These are phyloP conservation scores for Tigriopus japonicus DNA, from an alignment of 1,140 invertebrate species.

Conservation along the genomic window DNA sequence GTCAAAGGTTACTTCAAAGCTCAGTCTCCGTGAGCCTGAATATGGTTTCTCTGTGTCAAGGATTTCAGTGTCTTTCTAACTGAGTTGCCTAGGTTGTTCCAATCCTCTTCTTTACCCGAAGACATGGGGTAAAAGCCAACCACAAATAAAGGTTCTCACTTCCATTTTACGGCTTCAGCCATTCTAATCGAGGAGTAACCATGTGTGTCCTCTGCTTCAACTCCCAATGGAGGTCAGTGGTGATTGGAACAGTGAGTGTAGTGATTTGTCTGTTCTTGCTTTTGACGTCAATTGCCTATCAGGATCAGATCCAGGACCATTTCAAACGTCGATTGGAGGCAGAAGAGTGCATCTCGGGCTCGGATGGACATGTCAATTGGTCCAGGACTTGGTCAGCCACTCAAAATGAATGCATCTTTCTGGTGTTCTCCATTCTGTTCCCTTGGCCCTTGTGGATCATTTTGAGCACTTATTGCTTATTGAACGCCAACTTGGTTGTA, in stretches of 20 bases:
- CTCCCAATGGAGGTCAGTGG: conserved; percentile 3
- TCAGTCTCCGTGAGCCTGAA: no score
- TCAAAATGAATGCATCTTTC: background rate
- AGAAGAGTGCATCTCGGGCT: background rate
- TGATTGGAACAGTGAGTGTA: conserved; percentile 1
- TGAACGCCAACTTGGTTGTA: conserved; percentile 1
- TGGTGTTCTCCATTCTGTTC: background rate
- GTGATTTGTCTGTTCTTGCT: background rate
- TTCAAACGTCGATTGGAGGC: background rate
- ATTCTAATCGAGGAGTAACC: background rate
- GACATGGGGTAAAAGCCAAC: no score
- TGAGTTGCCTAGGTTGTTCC: no score
- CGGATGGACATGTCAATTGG: background rate
- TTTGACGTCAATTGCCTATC: background rate
- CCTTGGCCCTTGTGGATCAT: conserved; percentile 7
- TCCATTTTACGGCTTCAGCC: no score
- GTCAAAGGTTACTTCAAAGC: no score
- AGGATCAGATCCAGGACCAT: background rate
- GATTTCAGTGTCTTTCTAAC: no score
- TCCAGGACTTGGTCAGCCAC: background rate
- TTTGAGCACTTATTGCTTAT: background rate
- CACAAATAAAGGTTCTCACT: no score
- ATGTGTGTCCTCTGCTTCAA: conserved; percentile 10
- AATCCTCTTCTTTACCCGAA: no score
- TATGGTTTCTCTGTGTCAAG: no score